A percentile compares a stretch with the other conserved stretches of the same genome.
Conservation (phyloP, 2,888 invertebrate species). For the Epistrophe eligans region DNA sequence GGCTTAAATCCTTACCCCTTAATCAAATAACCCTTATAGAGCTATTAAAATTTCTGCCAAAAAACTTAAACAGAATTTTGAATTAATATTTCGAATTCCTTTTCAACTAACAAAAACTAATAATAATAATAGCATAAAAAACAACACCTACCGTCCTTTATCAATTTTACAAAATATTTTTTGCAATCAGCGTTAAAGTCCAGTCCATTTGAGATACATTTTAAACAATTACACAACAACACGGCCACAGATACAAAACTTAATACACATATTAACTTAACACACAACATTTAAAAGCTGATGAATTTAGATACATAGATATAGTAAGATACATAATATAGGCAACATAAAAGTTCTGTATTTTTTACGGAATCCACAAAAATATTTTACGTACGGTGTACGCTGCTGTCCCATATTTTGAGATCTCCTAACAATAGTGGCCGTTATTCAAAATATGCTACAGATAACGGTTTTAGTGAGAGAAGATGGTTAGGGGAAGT, state of each 20-base stretch:
- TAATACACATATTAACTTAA: slow-evolving; percentile 41
- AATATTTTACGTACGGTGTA: slow-evolving; percentile 71
- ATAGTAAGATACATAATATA: background rate
- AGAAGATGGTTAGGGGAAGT: slow-evolving; percentile 50
- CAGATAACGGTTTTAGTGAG: slow-evolving; percentile 55
- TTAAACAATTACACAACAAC: slow-evolving; percentile 22
- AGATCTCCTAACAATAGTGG: slow-evolving; percentile 71
- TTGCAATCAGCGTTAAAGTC: background rate
- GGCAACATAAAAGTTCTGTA: slow-evolving; percentile 49
- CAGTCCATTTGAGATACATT: slow-evolving; percentile 6
- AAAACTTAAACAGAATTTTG: too few relatives aligned
- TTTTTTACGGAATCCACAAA: slow-evolving; percentile 34
- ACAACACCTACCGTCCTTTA: background rate
- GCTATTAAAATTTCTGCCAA: too few relatives aligned
- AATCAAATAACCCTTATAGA: too few relatives aligned
- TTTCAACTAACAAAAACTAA: background rate
- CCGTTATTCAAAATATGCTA: slow-evolving; percentile 64
- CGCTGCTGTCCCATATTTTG: slow-evolving; percentile 70
- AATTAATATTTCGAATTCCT: background rate
- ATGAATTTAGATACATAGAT: slow-evolving; percentile 43
- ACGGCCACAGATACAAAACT: slow-evolving; percentile 43
- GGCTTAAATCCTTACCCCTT: too few relatives aligned
- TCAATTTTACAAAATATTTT: background rate
- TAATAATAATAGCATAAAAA: background rate
- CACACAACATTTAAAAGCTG: slow-evolving; percentile 72